A percentile compares a stretch with the other conserved stretches of the same genome.
phyloP scores from a whole-genome alignment of 2,797 vertebrate genomes.

The Macrochelys suwanniensis region DNA sequence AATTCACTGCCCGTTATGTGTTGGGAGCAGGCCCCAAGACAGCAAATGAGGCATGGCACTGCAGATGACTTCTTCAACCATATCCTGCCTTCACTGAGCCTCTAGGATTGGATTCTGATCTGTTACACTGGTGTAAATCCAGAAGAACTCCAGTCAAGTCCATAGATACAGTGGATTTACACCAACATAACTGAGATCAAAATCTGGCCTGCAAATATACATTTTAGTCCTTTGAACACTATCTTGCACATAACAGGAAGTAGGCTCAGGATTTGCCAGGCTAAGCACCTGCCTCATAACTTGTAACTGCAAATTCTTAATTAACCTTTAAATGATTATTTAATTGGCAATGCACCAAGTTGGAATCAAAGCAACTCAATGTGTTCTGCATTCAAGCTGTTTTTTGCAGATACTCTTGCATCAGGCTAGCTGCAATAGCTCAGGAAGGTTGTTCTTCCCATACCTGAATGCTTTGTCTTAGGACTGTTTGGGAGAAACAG shows the following conservation, averaged over 20 bases:
- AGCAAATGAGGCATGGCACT: neutral
- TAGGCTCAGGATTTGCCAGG: conserved; percentile 58
- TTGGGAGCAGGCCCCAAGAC: neutral
- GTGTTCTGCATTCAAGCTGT: conserved; percentile 45
- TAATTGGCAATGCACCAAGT: conserved; percentile 68
- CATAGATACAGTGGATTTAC: conserved; percentile 11
- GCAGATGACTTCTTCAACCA: conserved; percentile 5
- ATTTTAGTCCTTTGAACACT: conserved; percentile 51
- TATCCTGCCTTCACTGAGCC: neutral
- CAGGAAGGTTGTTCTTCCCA: neutral
- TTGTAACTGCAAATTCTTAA: conserved; percentile 73
- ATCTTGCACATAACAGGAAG: conserved; percentile 53
- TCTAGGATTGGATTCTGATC: neutral
- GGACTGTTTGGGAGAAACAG: neutral
- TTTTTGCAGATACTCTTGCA: conserved; percentile 31
- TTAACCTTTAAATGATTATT: conserved; percentile 81
- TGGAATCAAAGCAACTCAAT: conserved; percentile 59
- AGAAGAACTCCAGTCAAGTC: neutral
- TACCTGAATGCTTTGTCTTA: neutral
- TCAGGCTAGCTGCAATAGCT: conserved; percentile 20
- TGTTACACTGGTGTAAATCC: neutral
- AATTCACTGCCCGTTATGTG: neutral
- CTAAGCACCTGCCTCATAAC: conserved; percentile 68
- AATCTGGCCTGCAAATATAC: conserved; percentile 19
- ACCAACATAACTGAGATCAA: conserved; percentile 1